Conservation (phyloP, 2,113 vertebrate species). For the Lynx canadensis region DNA sequence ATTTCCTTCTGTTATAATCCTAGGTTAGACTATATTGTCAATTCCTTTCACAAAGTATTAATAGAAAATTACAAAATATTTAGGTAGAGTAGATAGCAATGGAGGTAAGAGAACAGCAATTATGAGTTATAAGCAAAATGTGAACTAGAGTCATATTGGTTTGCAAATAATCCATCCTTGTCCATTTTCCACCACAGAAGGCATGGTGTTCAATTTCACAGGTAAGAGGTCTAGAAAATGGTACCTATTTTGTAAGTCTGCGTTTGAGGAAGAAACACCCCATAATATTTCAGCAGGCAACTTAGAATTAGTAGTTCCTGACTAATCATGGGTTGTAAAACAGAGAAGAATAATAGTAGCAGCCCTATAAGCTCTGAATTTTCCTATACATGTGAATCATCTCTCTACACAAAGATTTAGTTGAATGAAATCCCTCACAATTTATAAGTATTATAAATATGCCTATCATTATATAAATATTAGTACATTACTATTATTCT, state of each 20-base stretch:
- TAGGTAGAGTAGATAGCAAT: background rate
- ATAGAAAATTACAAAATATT: constrained; percentile 44
- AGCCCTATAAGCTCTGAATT: background rate
- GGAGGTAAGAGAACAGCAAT: constrained; percentile 31
- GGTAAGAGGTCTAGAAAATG: constrained; percentile 19
- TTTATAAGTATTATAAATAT: constrained; percentile 40
- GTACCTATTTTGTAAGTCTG: background rate
- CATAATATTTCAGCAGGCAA: constrained; percentile 26
- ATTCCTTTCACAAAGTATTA: constrained; percentile 38
- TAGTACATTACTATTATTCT: background rate
- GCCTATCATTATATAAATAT: constrained; percentile 27
- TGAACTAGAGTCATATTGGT: background rate
- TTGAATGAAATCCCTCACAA: constrained; percentile 11
- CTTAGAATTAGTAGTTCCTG: constrained; percentile 29
- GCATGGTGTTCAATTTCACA: background rate
- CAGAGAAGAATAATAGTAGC: background rate
- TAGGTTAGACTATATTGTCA: background rate
- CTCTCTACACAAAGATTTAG: background rate
- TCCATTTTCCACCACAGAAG: constrained; percentile 18
- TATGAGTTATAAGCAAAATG: constrained; percentile 38
- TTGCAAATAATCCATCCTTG: background rate
- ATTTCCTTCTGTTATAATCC: background rate
- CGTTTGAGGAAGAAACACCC: background rate
- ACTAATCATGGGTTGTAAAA: constrained; percentile 8
- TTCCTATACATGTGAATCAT: background rate